Percentiles rank a stretch among this genome's conserved stretches.
These are phyloP conservation scores for Mus caroli DNA, from an alignment of 2,797 vertebrate genomes.

Conservation along the genomic window DNA sequence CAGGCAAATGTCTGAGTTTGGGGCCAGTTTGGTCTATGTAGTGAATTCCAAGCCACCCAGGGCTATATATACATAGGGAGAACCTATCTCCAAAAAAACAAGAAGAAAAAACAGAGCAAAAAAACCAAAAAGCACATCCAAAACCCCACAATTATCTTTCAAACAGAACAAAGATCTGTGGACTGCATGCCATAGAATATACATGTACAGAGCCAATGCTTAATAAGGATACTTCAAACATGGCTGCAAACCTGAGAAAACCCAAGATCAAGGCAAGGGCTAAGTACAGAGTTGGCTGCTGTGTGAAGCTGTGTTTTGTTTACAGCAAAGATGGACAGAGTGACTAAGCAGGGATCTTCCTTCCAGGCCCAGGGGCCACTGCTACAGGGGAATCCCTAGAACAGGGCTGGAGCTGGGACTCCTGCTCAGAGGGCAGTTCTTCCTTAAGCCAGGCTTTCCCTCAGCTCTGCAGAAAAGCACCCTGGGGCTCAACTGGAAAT, in stretches of 20 bases:
- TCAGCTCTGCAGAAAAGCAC: not conserved
- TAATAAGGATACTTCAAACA: not conserved
- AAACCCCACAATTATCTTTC: not conserved
- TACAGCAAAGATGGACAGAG: not conserved
- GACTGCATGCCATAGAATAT: not conserved
- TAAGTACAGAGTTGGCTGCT: not conserved
- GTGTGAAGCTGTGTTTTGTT: not conserved
- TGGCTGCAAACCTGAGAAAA: not conserved
- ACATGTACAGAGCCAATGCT: not conserved
- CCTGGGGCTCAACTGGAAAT: slow-evolving; percentile 54
- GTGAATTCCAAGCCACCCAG: not conserved
- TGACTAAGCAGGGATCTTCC: not conserved
- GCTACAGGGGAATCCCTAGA: not conserved
- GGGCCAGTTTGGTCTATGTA: not conserved
- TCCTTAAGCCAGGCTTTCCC: not conserved
- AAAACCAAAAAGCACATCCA: not conserved
- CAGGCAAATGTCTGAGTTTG: not conserved
- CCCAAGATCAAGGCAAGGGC: not conserved
- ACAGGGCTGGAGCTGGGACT: not conserved
- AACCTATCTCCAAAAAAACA: not conserved
- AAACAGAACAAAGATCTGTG: not conserved
- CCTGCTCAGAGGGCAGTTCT: not conserved
- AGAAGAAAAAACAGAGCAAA: not conserved
- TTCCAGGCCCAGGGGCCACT: not conserved
- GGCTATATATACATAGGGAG: not conserved